Conservation (phyloP, 2,888 invertebrate genomes). For the Netelia fuscicornis region DNA sequence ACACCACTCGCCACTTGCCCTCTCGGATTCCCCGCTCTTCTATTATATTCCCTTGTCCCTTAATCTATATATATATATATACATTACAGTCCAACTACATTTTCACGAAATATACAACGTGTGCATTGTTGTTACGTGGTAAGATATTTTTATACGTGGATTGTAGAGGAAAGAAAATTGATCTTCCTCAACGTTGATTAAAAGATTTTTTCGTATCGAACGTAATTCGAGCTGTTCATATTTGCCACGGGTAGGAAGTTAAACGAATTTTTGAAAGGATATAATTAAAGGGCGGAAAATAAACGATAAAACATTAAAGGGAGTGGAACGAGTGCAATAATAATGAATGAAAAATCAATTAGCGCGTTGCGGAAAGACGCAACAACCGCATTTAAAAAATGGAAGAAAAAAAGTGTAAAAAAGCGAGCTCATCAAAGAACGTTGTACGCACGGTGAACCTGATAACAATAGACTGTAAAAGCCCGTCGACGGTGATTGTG, state of each 20-base stretch:
- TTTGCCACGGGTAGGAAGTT: no score
- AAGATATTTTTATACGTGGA: no score
- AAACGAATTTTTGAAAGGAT: no score
- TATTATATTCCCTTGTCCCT: slow-evolving; percentile 23
- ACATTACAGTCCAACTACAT: neutral
- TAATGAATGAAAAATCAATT: slow-evolving; percentile 44
- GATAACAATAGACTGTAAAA: slow-evolving; percentile 21
- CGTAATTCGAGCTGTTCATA: no score
- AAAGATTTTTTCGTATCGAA: no score
- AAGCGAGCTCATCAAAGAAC: slow-evolving; percentile 13
- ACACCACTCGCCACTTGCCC: slow-evolving; percentile 76
- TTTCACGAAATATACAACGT: neutral
- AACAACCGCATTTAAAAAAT: neutral
- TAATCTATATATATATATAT: slow-evolving; percentile 8
- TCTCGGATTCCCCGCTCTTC: slow-evolving; percentile 67
- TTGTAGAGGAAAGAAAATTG: no score
- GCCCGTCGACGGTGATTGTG: slow-evolving; percentile 26
- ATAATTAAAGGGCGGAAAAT: no score
- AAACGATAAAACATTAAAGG: no score
- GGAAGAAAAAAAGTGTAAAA: neutral
- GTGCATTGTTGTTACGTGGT: neutral
- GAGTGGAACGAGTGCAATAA: neutral
- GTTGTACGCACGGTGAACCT: neutral
- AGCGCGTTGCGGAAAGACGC: slow-evolving; percentile 2
- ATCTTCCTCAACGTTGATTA: no score